Evolutionary conservation across 2,797 vertebrate genomes (phyloP), one percentile per base, ranked within the genome.

Genomic region (Muscicapa comitata): DNA sequence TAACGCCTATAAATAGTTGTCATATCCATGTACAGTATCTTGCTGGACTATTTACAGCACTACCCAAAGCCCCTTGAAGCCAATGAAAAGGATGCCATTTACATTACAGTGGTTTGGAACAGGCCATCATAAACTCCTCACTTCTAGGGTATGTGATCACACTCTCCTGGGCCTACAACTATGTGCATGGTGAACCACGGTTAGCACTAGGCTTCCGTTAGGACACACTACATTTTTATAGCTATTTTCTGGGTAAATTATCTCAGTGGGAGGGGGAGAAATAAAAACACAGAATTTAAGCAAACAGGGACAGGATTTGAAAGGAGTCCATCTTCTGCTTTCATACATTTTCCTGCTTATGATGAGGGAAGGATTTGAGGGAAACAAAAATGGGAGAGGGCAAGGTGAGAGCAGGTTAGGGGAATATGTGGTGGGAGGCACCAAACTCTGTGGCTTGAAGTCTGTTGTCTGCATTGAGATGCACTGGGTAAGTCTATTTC

Each of bases 1-100:
- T 76, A 81, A 84, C 3, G 7, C n/a, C 91, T 95, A 94, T 95
- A 95, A 93, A 96, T 95, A 95, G 86, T 89, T 87, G 58, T 68
- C 72, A 71, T 71, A 91, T 88, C 86, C 79, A 91, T 47, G 87
- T 94, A 95, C 91, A 96, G 96, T 94, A 88, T 78, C 85, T 70
- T 81, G 33, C 51, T 76, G 61, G 28, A 65, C 59, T 91, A 90
- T 95, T 96, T 94, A 86, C 76, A 93, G 85, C 43, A 35, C 13
- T 55, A 79, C 82, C 62, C 28, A 26, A 76, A 95, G 82, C 70
- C 82, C 73, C 76, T 59, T 81, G 76, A 93, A 95, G 70, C 76
- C 82, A 91, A 11, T 67, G 76, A 62, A 90, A 96, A 86, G 63
- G 63, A 90, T 94, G 71, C 40, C 37, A 17, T 93, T 94, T 77